Percentiles rank a stretch among this genome's conserved stretches.
Evolutionary conservation across 2,797 vertebrate species (phyloP).

Genomic region (Morus bassanus): DNA sequence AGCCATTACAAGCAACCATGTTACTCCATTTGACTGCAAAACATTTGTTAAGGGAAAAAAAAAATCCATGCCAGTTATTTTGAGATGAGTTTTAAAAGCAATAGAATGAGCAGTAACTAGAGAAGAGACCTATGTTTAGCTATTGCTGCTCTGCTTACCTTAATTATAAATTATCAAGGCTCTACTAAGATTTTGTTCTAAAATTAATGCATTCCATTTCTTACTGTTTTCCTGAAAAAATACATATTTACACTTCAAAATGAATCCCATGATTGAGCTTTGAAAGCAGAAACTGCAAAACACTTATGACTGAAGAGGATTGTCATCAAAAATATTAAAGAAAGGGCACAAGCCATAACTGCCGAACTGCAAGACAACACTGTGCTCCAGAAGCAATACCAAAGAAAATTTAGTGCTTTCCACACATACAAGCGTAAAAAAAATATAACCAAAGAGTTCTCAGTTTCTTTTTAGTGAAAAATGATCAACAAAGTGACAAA

Average conservation of each 20-base stretch:
- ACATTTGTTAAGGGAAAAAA: neutral
- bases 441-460: neutral
- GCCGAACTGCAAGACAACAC: neutral
- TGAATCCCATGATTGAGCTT: neutral
- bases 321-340: neutral
- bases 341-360: neutral
- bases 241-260: neutral
- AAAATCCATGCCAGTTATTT: neutral
- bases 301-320: neutral
- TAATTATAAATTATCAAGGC: neutral
- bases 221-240: neutral
- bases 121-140: neutral
- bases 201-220: neutral
- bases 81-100: neutral
- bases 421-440: neutral
- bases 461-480: neutral
- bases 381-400: neutral
- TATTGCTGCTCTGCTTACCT: neutral
- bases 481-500: neutral
- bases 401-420: neutral
- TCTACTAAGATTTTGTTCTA: neutral
- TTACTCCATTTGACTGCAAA: neutral
- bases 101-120: neutral
- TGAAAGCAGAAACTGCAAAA: neutral
- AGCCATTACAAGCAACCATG: neutral